Percentiles rank a stretch among this genome's conserved stretches.
Conservation (phyloP, 2,113 vertebrate genomes). For the Tringa solitaria region DNA sequence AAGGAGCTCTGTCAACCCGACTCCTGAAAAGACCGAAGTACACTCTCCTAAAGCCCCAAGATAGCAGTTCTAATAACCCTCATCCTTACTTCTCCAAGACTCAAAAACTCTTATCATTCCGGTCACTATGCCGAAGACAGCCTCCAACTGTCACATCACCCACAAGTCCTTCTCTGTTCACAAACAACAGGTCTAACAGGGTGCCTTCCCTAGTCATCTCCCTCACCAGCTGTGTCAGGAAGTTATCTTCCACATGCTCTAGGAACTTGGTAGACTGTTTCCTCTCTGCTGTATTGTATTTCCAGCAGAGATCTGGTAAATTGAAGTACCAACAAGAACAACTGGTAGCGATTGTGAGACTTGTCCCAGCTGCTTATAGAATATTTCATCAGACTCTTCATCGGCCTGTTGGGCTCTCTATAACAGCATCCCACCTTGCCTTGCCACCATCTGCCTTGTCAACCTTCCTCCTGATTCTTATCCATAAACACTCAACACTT, state of each 20-base stretch:
- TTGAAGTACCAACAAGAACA: not conserved
- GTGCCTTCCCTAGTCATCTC: not conserved
- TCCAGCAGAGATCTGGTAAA: not conserved
- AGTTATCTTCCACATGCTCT: not conserved
- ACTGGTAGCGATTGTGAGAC: not conserved
- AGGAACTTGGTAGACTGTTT: not conserved
- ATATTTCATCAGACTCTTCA: not conserved
- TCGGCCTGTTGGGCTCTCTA: not conserved
- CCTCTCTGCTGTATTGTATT: not conserved
- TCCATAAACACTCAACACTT: not conserved
- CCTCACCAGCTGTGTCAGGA: not conserved
- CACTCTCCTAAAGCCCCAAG: not conserved
- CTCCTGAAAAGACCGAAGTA: not conserved
- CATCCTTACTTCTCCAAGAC: not conserved
- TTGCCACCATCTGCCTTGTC: not conserved
- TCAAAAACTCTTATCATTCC: not conserved
- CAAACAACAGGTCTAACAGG: not conserved
- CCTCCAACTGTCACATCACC: not conserved
- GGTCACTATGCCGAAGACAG: not conserved
- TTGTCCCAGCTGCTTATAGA: not conserved
- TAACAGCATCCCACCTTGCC: not conserved
- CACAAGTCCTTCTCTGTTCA: not conserved
- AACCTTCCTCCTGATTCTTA: not conserved
- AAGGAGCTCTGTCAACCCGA: not conserved
- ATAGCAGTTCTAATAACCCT: not conserved